Evolutionary conservation across 2,888 invertebrate species (phyloP), one percentile per base, ranked within the genome.

Genomic region (Plagodis pulveraria): DNA sequence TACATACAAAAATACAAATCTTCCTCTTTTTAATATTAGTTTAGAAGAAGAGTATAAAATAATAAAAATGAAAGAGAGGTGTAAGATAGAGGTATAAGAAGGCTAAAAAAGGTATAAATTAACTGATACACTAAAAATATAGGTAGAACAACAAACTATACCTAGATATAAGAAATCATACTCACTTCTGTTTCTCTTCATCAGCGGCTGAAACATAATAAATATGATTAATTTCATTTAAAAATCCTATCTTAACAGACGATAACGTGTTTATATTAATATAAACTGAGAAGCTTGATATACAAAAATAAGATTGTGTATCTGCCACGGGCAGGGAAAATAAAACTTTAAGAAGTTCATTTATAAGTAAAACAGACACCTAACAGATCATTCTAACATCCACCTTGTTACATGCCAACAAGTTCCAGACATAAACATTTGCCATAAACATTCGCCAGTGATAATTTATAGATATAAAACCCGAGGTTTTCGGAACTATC

Each of bases 161-260:
- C 22, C 0, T 43, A 58, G 62, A 59, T 36, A 40, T 5, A 40
- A 40, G 8, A 56, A 53, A 48, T 38, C 6, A 70, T 76, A 96
- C 97, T 97, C 94, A 98, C 98, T 97, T 98, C 94, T 98, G 97
- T 94, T 96, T 96, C 80, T 98, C 98, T 94, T 98, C 98, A 93
- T 98, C 98, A 94, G 97, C 97, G 91, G 98, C 98, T 98, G 95
- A 91, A 96, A 96, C 95, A 87, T 79, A 8, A 82, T 85, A 81
- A 71, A 63, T 66, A 63, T 40, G 68, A 33, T 33, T 33, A 34
- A n/a, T 45, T 45, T 34, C 10, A 10, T 9, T 32, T 22, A 33
- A 4, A 5, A 40, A 9, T 8, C 2, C 2, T 40, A n/a, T n/a
- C n/a, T n/a, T n/a, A n/a, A n/a, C n/a, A n/a, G n/a, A n/a, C n/a